A percentile compares a stretch with the other conserved stretches of the same genome.
phyloP scores from a whole-genome alignment of 2,113 vertebrate genomes.

The Notothenia coriiceps region DNA sequence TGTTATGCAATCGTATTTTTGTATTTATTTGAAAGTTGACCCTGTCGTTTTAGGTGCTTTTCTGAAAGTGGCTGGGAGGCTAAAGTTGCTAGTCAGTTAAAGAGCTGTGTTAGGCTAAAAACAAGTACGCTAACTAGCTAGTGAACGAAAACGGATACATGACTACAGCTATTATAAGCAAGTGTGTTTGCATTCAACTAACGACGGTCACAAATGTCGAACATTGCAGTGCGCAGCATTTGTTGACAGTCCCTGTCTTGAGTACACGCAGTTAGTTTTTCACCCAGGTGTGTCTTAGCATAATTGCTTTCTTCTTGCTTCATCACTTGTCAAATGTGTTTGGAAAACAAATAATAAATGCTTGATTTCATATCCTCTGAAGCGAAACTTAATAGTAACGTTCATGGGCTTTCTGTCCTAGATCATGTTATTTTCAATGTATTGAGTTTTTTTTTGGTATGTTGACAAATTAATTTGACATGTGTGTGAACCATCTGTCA shows the following conservation, averaged over 20 bases:
- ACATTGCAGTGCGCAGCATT: slow-evolving; percentile 4
- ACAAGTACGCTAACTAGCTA: slow-evolving; percentile 31
- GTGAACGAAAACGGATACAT: slow-evolving; percentile 39
- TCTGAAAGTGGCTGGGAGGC: not conserved
- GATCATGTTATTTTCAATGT: not conserved
- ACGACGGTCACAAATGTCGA: not conserved
- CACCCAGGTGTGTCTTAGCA: not conserved
- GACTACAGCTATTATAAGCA: not conserved
- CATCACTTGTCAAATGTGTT: not conserved
- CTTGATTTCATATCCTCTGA: not conserved
- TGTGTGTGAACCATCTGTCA: not conserved
- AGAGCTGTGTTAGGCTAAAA: not conserved
- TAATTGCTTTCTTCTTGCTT: not conserved
- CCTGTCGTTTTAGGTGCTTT: not conserved
- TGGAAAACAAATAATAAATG: too few species aligned
- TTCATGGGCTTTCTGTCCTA: not conserved
- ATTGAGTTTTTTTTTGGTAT: not conserved
- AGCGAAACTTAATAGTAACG: not conserved
- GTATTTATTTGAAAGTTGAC: not conserved
- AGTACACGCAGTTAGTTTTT: not conserved
- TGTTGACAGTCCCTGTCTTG: slow-evolving; percentile 38
- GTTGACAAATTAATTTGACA: not conserved
- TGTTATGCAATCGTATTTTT: too few species aligned
- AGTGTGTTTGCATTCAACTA: slow-evolving; percentile 41
- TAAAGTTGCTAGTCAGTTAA: slow-evolving; percentile 2